Conservation (phyloP, 2,113 vertebrate species). For the Eurystomus gularis region DNA sequence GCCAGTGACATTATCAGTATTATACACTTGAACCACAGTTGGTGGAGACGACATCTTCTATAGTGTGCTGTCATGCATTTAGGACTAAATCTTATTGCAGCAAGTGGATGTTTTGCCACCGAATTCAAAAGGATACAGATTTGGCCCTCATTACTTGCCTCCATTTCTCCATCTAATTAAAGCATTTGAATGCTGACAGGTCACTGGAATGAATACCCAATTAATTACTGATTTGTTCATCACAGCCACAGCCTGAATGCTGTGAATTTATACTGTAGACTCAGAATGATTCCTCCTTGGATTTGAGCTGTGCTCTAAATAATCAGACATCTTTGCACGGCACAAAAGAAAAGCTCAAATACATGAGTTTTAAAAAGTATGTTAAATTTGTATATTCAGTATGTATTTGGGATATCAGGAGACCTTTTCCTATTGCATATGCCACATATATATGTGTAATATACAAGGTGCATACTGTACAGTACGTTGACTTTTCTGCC, state of each 20-base stretch:
- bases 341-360: constrained; percentile 35
- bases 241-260: constrained; percentile 63
- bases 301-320: constrained; percentile 43
- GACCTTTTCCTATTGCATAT: not conserved
- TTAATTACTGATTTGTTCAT: constrained; percentile 78
- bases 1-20: constrained; percentile 43
- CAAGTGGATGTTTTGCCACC: constrained; percentile 57
- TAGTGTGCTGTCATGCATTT: constrained; percentile 58
- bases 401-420: not conserved
- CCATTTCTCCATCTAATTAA: constrained; percentile 74
- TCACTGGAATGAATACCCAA: constrained; percentile 75
- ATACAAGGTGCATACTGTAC: constrained; percentile 35
- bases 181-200: constrained; percentile 77
- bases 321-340: constrained; percentile 14
- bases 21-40: constrained; percentile 63
- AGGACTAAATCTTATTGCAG: constrained; percentile 61
- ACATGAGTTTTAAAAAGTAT: constrained; percentile 21
- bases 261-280: constrained; percentile 34
- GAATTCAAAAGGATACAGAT: constrained; percentile 61
- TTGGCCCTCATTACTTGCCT: constrained; percentile 66
- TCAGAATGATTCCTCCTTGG: constrained; percentile 52
- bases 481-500: constrained; percentile 36
- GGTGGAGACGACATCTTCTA: constrained; percentile 51
- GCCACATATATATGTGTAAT: not conserved
- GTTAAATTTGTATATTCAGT: constrained; percentile 22